Base-by-base conservation (phyloP, 2,797 vertebrate genomes). In the Denticeps clupeoides region DNA sequence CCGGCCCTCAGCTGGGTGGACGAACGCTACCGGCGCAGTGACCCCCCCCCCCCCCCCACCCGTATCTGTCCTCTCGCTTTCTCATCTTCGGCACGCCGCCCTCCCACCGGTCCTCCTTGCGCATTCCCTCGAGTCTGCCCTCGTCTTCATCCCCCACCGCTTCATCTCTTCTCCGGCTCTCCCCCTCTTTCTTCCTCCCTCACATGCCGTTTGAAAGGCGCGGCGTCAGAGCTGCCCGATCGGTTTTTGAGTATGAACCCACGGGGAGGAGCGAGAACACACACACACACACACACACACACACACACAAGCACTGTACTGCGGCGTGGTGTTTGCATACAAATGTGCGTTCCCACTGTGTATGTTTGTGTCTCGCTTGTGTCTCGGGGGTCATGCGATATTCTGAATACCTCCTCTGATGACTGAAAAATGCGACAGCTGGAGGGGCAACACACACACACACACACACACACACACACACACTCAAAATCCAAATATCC, bases 1-100 rank as follows among this genome's bases (percentile, higher is more conserved):
- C 63, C 71, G 80, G 74, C 56, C 51, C 76, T 78, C 77, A 82
- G 78, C 79, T 80, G 75, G 67, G 68, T 74, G 72, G 71, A 70
- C 69, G 56, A 67, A 62, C 58, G 60, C 69, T 55, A 62, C 45
- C 58, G 59, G 66, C 67, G 60, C n/a, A n/a, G n/a, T n/a, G n/a
- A n/a, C 49, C 29, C 22, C 3, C 3, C n/a, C 7, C 19, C 13
- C 23, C 45, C 35, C 11, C 33, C 1, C 12, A 18, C 7, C 13
- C 33, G n/a, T 7, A 13, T 6, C 16, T 6, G 12, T 10, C 23
- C 11, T 27, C 27, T 22, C 3, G 4, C n/a, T 21, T 11, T 31
- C 42, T 51, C 19, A 19, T 58, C 47, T 53, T 32, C 41, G 22
- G 23, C 5, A 23, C 22, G 22, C 22, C 5, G 5, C 22, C 32